Conservation (phyloP, 53 echinoderm and acorn worm species). For the Stichopus horrens region DNA sequence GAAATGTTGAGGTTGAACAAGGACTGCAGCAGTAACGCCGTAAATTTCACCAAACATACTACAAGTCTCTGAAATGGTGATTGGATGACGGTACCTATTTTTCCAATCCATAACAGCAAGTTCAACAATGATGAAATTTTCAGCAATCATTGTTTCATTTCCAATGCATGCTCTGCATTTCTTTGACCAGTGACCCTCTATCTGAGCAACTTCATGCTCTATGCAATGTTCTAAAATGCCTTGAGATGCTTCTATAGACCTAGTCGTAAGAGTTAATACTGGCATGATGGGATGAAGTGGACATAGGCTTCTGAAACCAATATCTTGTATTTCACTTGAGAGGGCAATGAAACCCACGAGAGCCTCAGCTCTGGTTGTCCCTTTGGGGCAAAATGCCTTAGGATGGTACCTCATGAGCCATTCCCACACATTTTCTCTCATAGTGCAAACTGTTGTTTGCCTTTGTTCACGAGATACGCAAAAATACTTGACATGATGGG, state of each 20-base stretch:
- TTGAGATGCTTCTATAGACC: background rate
- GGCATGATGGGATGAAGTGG: constrained; percentile 8
- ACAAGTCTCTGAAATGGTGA: background rate
- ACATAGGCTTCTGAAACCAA: constrained; percentile 1
- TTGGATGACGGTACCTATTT: background rate
- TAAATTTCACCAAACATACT: constrained; percentile 16
- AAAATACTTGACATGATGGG: background rate
- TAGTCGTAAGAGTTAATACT: constrained; percentile 5
- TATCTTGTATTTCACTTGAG: background rate
- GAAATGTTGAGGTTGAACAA: constrained; percentile 21
- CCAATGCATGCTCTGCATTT: constrained; percentile 19
- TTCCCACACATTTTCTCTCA: constrained; percentile 36
- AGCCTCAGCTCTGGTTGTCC: background rate
- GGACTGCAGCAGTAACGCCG: background rate
- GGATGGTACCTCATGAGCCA: constrained; percentile 1
- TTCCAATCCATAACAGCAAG: constrained; percentile 8
- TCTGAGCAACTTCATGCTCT: background rate
- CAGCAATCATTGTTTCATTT: background rate
- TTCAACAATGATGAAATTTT: constrained; percentile 19
- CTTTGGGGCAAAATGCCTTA: constrained; percentile 12
- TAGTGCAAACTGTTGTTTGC: constrained; percentile 6
- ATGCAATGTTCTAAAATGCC: background rate
- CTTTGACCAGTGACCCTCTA: background rate
- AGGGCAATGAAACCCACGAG: background rate
- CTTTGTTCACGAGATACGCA: background rate